A percentile compares a stretch with the other conserved stretches of the same genome.
Evolutionary conservation across 1,140 invertebrate species (phyloP).

Genomic region (Delia radicum): DNA sequence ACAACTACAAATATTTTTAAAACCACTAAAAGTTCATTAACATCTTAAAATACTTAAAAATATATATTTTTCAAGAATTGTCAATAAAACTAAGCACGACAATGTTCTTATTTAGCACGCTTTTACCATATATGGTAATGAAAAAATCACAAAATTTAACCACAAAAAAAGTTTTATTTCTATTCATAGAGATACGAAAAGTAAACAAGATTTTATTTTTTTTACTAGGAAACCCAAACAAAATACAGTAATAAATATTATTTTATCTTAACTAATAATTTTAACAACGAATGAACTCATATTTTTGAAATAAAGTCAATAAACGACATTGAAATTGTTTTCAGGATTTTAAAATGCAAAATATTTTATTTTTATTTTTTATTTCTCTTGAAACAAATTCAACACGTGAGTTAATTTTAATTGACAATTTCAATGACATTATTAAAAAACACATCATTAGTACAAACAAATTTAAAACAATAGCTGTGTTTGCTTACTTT

Average conservation of each 20-base stretch:
- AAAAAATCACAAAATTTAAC: neutral
- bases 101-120: conserved; percentile 20
- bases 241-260: neutral
- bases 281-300: neutral
- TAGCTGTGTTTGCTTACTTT: too few species aligned
- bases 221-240: neutral
- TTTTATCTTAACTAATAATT: neutral
- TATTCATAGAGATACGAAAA: too few species aligned
- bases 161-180: too few species aligned
- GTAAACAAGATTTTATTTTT: neutral
- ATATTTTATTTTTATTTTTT: neutral
- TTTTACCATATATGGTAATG: neutral
- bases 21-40: neutral
- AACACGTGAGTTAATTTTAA: neutral
- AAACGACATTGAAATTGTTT: conserved; percentile 10
- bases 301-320: neutral
- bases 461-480: too few species aligned
- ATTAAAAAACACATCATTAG: neutral
- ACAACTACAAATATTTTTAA: neutral
- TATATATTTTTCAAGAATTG: neutral
- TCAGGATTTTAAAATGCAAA: neutral
- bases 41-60: neutral
- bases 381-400: neutral
- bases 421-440: neutral
- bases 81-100: neutral